Evolutionary conservation across 2,113 vertebrate genomes (phyloP).

Genomic region (Heterocephalus glaber): DNA sequence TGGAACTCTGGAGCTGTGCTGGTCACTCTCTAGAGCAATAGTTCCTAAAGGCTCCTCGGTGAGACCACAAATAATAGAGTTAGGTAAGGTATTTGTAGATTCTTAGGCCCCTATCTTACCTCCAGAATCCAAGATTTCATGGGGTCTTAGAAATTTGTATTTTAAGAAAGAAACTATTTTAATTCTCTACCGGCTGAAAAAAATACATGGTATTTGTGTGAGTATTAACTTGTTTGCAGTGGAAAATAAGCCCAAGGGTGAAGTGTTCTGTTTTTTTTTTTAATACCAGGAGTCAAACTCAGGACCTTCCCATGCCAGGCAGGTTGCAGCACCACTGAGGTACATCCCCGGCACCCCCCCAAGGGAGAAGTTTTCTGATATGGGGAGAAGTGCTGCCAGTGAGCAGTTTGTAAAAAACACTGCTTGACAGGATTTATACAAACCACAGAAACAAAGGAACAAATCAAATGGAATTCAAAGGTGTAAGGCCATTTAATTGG

Average conservation of each 20-base stretch:
- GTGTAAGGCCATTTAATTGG: background rate
- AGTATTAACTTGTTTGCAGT: background rate
- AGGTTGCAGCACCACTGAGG: too few relatives aligned
- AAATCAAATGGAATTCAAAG: background rate
- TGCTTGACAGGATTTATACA: background rate
- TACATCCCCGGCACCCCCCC: too few relatives aligned
- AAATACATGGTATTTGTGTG: background rate
- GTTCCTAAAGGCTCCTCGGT: background rate
- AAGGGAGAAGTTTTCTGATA: background rate
- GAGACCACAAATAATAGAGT: background rate
- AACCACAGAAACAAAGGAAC: background rate
- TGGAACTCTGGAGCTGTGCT: background rate
- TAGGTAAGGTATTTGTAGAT: background rate
- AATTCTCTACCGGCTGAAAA: background rate
- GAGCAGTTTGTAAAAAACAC: background rate
- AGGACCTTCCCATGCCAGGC: too few relatives aligned
- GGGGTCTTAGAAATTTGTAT: background rate
- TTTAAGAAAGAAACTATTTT: background rate
- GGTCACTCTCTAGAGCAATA: background rate
- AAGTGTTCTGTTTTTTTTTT: too few relatives aligned
- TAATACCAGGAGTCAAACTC: too few relatives aligned
- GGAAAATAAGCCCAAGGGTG: background rate
- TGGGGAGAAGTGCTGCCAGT: background rate
- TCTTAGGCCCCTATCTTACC: background rate
- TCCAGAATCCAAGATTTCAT: background rate